Conservation (phyloP, 2,888 invertebrate genomes). For the Tanypteryx hageni region DNA sequence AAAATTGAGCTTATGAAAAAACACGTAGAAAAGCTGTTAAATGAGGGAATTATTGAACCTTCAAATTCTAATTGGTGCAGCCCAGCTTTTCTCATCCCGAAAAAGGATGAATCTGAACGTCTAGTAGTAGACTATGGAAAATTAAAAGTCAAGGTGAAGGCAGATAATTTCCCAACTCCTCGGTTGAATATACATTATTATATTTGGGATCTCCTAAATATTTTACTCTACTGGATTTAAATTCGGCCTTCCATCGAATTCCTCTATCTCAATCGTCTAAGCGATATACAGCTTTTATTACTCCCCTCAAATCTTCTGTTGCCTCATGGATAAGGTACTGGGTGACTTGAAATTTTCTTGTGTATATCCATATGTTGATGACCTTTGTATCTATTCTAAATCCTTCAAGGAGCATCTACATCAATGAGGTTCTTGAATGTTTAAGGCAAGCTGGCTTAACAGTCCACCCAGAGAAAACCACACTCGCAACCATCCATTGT, state of each 20-base stretch:
- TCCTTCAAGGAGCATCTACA: neutral
- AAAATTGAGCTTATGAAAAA: too few relatives aligned
- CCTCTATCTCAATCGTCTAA: neutral
- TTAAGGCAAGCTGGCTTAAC: neutral
- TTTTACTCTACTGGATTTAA: conserved; percentile 65
- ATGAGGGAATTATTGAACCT: too few relatives aligned
- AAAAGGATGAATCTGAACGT: too few relatives aligned
- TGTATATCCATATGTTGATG: conserved; percentile 26
- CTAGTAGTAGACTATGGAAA: too few relatives aligned
- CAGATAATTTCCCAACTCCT: too few relatives aligned
- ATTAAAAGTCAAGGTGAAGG: too few relatives aligned
- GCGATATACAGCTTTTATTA: conserved; percentile 49
- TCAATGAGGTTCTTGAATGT: neutral
- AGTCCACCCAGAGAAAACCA: neutral
- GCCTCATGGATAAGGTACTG: conserved; percentile 60
- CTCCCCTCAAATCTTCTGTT: conserved; percentile 42
- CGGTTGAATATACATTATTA: too few relatives aligned
- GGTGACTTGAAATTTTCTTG: conserved; percentile 33
- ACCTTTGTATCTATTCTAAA: neutral
- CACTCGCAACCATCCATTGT: neutral
- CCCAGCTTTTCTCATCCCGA: too few relatives aligned
- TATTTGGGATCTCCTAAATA: too few relatives aligned
- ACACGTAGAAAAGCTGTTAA: too few relatives aligned
- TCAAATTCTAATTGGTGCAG: too few relatives aligned
- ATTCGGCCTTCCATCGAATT: conserved; percentile 56